A percentile compares a stretch with the other conserved stretches of the same genome.
Evolutionary conservation across 2,888 invertebrate species (phyloP).

Genomic region (Allygus modestus): DNA sequence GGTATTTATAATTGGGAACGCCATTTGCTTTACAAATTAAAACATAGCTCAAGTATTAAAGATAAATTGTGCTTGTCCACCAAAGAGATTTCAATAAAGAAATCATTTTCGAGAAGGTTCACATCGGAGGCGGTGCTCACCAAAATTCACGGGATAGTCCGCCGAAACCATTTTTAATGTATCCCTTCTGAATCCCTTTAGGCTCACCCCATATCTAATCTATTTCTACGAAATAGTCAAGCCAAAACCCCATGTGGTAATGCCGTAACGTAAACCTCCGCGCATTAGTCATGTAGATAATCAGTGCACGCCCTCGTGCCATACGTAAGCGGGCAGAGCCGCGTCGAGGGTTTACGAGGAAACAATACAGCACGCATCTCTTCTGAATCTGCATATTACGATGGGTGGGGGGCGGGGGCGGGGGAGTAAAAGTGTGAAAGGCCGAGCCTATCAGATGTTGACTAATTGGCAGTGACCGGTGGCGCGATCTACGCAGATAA

Average conservation of each 20-base stretch:
- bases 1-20: too few species aligned
- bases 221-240: neutral
- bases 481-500: slow-evolving; percentile 34
- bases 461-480: slow-evolving; percentile 58
- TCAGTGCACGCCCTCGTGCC: neutral
- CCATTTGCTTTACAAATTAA: too few species aligned
- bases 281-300: neutral
- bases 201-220: neutral
- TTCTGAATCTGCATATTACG: neutral
- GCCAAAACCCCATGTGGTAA: neutral
- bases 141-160: too few species aligned
- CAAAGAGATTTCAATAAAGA: too few species aligned
- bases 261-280: neutral
- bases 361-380: slow-evolving; percentile 24
- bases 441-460: slow-evolving; percentile 41
- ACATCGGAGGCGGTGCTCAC: too few species aligned
- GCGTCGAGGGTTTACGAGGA: neutral
- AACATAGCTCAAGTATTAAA: too few species aligned
- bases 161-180: too few species aligned
- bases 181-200: neutral
- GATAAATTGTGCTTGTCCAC: too few species aligned
- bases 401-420: neutral
- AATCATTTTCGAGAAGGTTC: too few species aligned
- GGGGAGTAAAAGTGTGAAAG: slow-evolving; percentile 30
- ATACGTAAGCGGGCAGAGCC: neutral